These are phyloP conservation scores for Argya squamiceps DNA, from an alignment of 2,797 vertebrate species.

Conservation along the genomic window DNA sequence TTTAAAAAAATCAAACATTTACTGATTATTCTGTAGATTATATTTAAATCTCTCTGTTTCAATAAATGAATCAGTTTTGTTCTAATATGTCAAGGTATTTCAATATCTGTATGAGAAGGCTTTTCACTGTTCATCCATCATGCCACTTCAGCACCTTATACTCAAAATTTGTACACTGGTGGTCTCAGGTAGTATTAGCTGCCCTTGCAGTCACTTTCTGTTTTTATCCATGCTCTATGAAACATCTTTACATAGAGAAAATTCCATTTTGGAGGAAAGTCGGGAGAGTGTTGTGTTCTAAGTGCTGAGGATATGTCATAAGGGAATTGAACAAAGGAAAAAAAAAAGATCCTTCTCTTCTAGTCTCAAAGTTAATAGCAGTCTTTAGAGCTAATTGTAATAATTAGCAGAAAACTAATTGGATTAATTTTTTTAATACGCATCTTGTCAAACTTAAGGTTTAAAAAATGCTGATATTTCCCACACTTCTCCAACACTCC, in stretches of 20 bases:
- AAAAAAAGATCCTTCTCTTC: neutral
- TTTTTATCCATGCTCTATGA: neutral
- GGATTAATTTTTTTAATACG: neutral
- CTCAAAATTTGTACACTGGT: neutral
- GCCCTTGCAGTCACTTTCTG: neutral
- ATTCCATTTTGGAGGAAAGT: neutral
- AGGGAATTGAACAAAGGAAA: neutral
- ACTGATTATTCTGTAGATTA: neutral
- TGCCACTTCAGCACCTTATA: neutral
- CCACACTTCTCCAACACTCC: neutral
- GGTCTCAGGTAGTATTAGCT: neutral
- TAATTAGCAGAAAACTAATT: neutral
- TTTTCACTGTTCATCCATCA: neutral
- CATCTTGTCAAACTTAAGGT: neutral
- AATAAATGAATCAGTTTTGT: neutral
- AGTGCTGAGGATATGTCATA: neutral
- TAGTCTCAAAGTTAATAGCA: neutral
- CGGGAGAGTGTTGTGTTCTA: neutral
- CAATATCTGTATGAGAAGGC: neutral
- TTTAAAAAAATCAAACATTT: neutral
- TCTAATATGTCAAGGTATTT: neutral
- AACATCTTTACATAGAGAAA: neutral
- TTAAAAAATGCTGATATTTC: neutral
- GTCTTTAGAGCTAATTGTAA: neutral
- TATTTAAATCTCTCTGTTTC: neutral